Percentiles rank a stretch among this genome's conserved stretches.
phyloP scores from a whole-genome alignment of 2,888 invertebrate species.

The Macrophya annulata region DNA sequence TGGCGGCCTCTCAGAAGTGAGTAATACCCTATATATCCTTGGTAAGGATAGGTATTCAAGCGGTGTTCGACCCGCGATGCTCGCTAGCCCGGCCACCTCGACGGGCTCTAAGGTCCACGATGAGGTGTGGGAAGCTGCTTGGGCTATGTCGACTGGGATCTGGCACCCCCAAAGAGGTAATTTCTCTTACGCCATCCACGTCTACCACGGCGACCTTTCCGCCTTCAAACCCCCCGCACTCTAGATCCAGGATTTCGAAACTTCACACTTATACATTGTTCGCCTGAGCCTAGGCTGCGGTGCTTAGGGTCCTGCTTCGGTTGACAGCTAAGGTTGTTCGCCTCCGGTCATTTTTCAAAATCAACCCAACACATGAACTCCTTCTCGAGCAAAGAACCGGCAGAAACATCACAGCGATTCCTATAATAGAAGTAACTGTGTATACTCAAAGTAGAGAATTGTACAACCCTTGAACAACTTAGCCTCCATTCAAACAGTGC shows the following conservation, averaged over 20 bases:
- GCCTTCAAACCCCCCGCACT: conserved; percentile 37
- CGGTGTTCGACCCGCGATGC: conserved; percentile 48
- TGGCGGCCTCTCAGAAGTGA: conserved; percentile 44
- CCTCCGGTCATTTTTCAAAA: conserved; percentile 40
- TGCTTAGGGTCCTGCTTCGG: conserved; percentile 39
- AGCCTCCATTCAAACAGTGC: background rate
- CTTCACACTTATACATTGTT: conserved; percentile 42
- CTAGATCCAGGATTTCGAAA: conserved; percentile 42
- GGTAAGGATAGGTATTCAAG: conserved; percentile 43
- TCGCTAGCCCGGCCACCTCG: background rate
- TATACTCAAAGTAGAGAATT: background rate
- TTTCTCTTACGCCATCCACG: conserved; percentile 46
- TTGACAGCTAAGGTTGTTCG: conserved; percentile 30
- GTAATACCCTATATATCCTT: conserved; percentile 40
- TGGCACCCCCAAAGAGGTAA: conserved; percentile 34
- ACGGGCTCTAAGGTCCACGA: conserved; percentile 18
- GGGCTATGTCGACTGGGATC: conserved; percentile 33
- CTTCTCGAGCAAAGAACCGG: background rate
- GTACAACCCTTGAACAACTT: background rate
- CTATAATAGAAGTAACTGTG: background rate
- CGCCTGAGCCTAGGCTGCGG: conserved; percentile 17
- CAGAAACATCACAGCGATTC: background rate
- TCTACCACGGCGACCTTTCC: conserved; percentile 41
- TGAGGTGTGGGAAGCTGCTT: conserved; percentile 41
- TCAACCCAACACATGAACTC: conserved; percentile 6